Evolutionary conservation across 2,888 invertebrate genomes (phyloP), one percentile per base, ranked within the genome.

Genomic region (Pardosa pseudoannulata): DNA sequence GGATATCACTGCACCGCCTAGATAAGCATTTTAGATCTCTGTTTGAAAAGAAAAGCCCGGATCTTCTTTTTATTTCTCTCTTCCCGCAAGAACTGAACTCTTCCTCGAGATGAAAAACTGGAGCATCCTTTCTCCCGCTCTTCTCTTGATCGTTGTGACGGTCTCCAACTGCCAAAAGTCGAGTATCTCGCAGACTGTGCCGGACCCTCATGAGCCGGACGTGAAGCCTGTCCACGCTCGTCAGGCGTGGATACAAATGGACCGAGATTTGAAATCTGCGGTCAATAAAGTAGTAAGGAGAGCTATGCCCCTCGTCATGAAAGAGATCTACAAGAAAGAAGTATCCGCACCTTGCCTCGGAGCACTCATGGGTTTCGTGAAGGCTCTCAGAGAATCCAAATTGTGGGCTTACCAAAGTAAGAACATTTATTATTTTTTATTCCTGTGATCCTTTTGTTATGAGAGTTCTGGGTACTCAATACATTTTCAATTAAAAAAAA

Each of bases 321-420:
- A 83, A 29, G 83, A 83, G 28, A 31, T 83, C 3, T 83, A 83
- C 41, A 78, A 83, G 23, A 83, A 73, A 23, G 83, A 83, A 23
- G 23, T 83, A 19, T 56, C 72, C 11, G 32, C 78, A 7, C 28
- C 36, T 3, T 83, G 83, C 27, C 39, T 83, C n/a, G 46, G 72
- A 0, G 19, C 73, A 11, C 27, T 83, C 19, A 39, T 83, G 16
- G 72, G 72, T 0, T n/a, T 73, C 16, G 28, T 75, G 0, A 39
- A 41, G 3, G 83, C 67, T 16, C 36, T 83, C 36, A 83, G 56
- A 39, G 72, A 73, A 32, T 23, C 56, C 1, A 83, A 83, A 16
- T 19, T 70, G 28, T 83, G 83, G 83, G 78, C 78, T 13, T 78
- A 36, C 28, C 41, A 62, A 27, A 73, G 83, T 83, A 73, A 83